Conservation (phyloP, 1,140 invertebrate genomes). For the Dinoponera quadriceps region DNA sequence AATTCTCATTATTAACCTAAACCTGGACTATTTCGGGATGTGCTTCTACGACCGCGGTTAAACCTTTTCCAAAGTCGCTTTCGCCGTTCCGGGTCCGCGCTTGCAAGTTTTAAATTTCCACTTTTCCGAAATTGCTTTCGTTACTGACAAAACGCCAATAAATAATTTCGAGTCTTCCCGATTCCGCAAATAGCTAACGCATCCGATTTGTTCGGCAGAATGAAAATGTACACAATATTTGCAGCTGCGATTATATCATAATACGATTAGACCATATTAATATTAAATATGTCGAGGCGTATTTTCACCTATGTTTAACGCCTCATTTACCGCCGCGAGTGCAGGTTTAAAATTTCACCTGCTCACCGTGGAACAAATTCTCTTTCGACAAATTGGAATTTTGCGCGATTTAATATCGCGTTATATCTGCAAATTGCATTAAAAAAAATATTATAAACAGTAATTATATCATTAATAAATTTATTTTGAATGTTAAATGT, state of each 20-base stretch:
- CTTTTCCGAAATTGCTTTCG: slow-evolving; percentile 2
- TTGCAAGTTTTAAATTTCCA: neutral
- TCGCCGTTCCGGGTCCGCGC: neutral
- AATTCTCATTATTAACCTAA: slow-evolving; percentile 61
- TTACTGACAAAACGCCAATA: neutral
- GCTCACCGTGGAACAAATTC: neutral
- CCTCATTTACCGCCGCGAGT: neutral
- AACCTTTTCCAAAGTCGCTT: slow-evolving; percentile 13
- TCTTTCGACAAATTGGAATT: neutral
- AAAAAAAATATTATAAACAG: neutral
- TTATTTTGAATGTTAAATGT: neutral
- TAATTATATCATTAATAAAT: slow-evolving; percentile 16
- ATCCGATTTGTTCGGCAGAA: neutral
- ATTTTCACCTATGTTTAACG: neutral
- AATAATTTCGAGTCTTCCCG: neutral
- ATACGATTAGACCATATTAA: neutral
- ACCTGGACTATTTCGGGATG: slow-evolving; percentile 31
- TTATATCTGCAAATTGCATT: neutral
- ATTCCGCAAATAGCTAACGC: neutral
- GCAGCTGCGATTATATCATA: neutral
- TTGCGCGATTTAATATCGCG: neutral
- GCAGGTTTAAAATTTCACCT: neutral
- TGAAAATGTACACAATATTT: neutral
- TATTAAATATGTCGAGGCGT: neutral
- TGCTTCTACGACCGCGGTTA: slow-evolving; percentile 23